A percentile compares a stretch with the other conserved stretches of the same genome.
Conservation (phyloP, 2,113 vertebrate species). For the Cairina moschata region DNA sequence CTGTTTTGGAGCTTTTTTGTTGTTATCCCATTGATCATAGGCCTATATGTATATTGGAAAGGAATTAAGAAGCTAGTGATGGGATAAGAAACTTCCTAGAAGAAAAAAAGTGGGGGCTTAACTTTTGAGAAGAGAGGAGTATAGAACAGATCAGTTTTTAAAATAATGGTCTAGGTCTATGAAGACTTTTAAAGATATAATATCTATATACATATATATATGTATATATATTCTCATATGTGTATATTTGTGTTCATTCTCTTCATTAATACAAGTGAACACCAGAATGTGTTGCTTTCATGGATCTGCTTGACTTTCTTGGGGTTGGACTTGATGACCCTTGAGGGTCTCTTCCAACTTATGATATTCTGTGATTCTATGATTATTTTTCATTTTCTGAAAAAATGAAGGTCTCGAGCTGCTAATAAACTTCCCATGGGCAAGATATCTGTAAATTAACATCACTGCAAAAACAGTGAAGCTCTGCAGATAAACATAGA, state of each 20-base stretch:
- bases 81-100: neutral
- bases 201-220: no score
- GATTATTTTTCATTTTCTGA: neutral
- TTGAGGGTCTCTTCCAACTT: neutral
- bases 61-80: neutral
- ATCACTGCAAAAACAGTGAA: neutral
- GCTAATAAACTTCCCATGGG: neutral
- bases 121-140: neutral
- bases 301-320: neutral
- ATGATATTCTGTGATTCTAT: neutral
- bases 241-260: neutral
- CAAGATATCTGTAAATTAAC: neutral
- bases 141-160: neutral
- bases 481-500: neutral
- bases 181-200: neutral
- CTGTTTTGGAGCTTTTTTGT: neutral
- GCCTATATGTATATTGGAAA: neutral
- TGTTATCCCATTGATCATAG: neutral
- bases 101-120: neutral
- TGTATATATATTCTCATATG: no score
- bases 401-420: neutral
- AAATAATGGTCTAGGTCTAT: neutral
- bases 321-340: neutral
- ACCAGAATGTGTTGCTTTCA: neutral
- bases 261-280: neutral